A percentile compares a stretch with the other conserved stretches of the same genome.
These are phyloP conservation scores for Hypsibius dujardini DNA, from an alignment of 1,140 invertebrate species.

Conservation along the genomic window DNA sequence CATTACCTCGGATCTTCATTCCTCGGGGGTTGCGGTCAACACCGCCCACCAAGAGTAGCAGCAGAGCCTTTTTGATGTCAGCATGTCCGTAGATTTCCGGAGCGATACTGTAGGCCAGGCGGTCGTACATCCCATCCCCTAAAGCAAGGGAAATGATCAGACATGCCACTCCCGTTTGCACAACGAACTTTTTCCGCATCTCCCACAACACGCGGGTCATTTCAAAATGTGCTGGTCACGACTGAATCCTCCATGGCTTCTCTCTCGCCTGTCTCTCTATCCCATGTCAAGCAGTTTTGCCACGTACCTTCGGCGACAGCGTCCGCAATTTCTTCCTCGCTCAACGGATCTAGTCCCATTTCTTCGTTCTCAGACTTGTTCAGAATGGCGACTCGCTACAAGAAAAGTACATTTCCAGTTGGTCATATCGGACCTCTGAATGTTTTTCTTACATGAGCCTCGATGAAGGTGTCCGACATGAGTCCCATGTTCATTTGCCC, in stretches of 20 bases:
- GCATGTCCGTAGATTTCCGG: slow-evolving; percentile 98
- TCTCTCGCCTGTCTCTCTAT: too few species aligned
- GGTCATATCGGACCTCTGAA: too few species aligned
- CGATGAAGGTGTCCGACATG: slow-evolving; percentile 80
- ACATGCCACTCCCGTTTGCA: slow-evolving; percentile 18
- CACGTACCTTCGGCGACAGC: slow-evolving; percentile 12
- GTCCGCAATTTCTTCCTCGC: slow-evolving; percentile 52
- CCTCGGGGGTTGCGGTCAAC: slow-evolving; percentile 65
- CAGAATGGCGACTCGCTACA: slow-evolving; percentile 48
- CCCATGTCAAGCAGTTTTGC: too few species aligned
- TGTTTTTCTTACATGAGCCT: slow-evolving; percentile 69
- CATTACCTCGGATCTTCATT: slow-evolving; percentile 54
- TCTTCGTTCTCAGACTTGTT: slow-evolving; percentile 61
- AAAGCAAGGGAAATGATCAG: too few species aligned
- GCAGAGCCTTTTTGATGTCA: slow-evolving; percentile 90
- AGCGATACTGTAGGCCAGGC: slow-evolving; percentile 76
- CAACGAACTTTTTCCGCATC: too few species aligned
- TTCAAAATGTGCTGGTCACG: too few species aligned
- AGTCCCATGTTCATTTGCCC: slow-evolving; percentile 61
- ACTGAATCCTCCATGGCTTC: too few species aligned
- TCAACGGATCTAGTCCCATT: slow-evolving; percentile 34
- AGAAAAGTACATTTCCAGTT: slow-evolving; percentile 22
- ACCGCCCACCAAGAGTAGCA: slow-evolving; percentile 82
- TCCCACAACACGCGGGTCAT: too few species aligned
- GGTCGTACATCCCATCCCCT: slow-evolving; percentile 73